These are phyloP conservation scores for Cydia amplana DNA, from an alignment of 1,140 invertebrate genomes.

Conservation along the genomic window DNA sequence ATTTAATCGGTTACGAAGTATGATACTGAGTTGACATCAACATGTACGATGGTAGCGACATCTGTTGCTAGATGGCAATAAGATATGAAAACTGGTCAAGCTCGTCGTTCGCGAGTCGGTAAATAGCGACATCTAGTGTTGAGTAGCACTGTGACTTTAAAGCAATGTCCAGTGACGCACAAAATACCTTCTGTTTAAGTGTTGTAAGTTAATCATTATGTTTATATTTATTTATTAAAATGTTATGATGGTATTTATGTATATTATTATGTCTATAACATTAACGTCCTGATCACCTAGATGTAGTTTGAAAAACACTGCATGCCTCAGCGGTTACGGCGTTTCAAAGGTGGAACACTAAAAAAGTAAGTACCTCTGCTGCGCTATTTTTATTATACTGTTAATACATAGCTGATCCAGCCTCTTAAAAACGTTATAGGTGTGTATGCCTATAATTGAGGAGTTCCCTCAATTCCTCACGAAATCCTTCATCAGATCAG, in stretches of 20 bases:
- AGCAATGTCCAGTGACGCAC: not conserved
- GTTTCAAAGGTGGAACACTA: constrained; percentile 1
- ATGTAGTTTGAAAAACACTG: not conserved
- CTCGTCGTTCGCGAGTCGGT: not conserved
- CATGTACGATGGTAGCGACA: not conserved
- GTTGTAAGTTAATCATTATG: no score
- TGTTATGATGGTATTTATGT: no score
- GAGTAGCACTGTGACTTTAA: not conserved
- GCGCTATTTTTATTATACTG: not conserved
- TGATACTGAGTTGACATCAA: no score
- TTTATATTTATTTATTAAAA: no score
- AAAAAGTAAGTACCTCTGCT: constrained; percentile 1
- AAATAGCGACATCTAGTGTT: not conserved
- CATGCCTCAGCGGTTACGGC: not conserved
- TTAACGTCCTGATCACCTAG: no score
- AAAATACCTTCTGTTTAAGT: not conserved
- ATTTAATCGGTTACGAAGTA: not conserved
- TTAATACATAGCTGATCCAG: not conserved
- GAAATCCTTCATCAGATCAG: no score
- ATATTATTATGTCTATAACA: no score
- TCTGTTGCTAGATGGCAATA: not conserved
- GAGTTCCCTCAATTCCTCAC: no score
- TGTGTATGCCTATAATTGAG: no score
- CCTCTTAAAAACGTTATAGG: not conserved
- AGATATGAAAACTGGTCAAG: not conserved